Evolutionary conservation across 1,140 invertebrate species (phyloP).

Genomic region (Spodoptera litura): DNA sequence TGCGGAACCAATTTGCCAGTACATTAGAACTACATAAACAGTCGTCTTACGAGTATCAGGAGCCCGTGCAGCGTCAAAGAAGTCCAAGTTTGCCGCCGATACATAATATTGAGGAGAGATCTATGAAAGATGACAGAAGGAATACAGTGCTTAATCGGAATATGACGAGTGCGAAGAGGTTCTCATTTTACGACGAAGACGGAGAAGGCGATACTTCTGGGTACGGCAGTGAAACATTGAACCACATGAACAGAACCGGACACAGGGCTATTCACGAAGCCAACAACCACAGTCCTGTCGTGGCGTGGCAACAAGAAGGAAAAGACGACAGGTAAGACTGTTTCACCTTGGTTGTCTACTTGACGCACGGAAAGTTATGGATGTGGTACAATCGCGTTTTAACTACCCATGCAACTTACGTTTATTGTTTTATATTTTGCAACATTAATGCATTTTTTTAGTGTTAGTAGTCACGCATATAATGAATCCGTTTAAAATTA

Average conservation of each 20-base stretch:
- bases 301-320: constrained; percentile 74
- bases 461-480: constrained; percentile 6
- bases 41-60: constrained; percentile 78
- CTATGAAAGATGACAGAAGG: constrained; percentile 64
- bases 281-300: constrained; percentile 66
- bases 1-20: constrained; percentile 82
- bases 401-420: constrained; percentile 7
- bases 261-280: constrained; percentile 62
- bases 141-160: constrained; percentile 72
- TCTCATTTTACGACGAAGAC: constrained; percentile 86
- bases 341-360: background rate
- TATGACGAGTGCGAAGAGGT: constrained; percentile 77
- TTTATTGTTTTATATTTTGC: constrained; percentile 35
- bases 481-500: constrained; percentile 13
- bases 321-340: constrained; percentile 69
- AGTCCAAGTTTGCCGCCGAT: constrained; percentile 88
- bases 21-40: constrained; percentile 82
- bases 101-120: constrained; percentile 79
- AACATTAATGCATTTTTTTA: constrained; percentile 15
- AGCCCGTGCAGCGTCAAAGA: constrained; percentile 80
- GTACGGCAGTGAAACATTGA: constrained; percentile 90
- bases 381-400: constrained; percentile 13
- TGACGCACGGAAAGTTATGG: background rate
- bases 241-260: constrained; percentile 74
- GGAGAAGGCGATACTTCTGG: constrained; percentile 90